Conservation (phyloP, 2,797 vertebrate species). For the Philypnodon macrostomus region DNA sequence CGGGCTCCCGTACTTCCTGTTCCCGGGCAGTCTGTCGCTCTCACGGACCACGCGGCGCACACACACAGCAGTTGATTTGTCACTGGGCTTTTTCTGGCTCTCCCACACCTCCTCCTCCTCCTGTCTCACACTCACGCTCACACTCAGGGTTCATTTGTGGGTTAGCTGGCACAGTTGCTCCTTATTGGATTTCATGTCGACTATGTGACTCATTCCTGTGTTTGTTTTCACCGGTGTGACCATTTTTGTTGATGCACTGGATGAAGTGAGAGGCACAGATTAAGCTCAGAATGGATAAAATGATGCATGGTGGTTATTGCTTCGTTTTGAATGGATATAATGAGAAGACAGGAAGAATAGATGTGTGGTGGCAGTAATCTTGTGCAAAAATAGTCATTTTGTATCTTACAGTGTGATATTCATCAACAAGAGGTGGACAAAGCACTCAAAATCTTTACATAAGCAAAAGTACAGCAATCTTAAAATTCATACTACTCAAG, state of each 20-base stretch:
- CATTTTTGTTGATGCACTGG: constrained; percentile 20
- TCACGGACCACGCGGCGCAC: constrained; percentile 45
- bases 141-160: constrained; percentile 52
- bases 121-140: constrained; percentile 44
- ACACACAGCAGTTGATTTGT: constrained; percentile 52
- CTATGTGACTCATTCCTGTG: constrained; percentile 18
- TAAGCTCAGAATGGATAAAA: not conserved
- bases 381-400: constrained; percentile 9
- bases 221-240: constrained; percentile 23
- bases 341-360: constrained; percentile 11
- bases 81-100: constrained; percentile 54
- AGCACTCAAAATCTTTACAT: no score
- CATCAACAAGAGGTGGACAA: no score
- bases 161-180: constrained; percentile 48
- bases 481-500: no score
- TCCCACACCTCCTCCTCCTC: constrained; percentile 32
- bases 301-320: constrained; percentile 5
- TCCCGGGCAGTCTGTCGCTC: constrained; percentile 57
- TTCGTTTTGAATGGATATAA: constrained; percentile 19
- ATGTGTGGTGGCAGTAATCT: constrained; percentile 28
- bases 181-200: constrained; percentile 44
- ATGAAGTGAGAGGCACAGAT: constrained; percentile 8
- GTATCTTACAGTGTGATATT: constrained; percentile 24
- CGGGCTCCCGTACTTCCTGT: constrained; percentile 61
- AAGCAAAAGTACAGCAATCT: no score